Evolutionary conservation across 1,140 invertebrate genomes (phyloP), one percentile per base, ranked within the genome.

Genomic region (Pseudobourletiella spinata): DNA sequence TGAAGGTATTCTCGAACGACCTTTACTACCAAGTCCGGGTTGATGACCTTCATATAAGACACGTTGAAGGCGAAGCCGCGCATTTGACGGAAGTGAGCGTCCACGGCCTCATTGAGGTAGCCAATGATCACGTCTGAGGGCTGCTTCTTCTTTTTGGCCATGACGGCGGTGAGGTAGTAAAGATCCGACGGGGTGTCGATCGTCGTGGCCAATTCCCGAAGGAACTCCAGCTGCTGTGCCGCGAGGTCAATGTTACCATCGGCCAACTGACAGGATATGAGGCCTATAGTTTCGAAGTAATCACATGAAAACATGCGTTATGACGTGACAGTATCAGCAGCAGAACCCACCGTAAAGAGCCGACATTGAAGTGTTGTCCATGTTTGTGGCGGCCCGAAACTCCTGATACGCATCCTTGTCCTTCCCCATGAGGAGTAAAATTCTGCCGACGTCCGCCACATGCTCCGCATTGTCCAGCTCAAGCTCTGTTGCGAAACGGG

Each of bases 21-120:
- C 64, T 89, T 82, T 11, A 93, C 73, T 24, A 94, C 77, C 66
- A 96, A 87, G 75, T 92, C 87, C 2, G 91, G 88, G 78, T 97
- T 88, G 25, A 98, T 76, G 32, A 78, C 72, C 16, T 81, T 78
- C 6, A 93, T 78, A 72, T 94, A 95, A 1, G 83, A 74, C 15
- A 85, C 77, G 24, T 91, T 88, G 69, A 87, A 88, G 0, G 84
- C 79, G 48, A 84, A 73, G 1, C 77, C 77, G 65, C 84, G 78
- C 6, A 84, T 80, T 48, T 75, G 72, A 29, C 80, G 75, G 60
- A 87, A 79, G 72, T 91, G 86, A 26, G 80, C 74, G 61, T 87
- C 84, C 22, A 83, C 80, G 18, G 89, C 84, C 66, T 84, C 81
- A 68, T 87, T 84, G 2, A 95, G 76, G 60, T 84, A 78, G 55